Evolutionary conservation across 2,113 vertebrate genomes (phyloP), one percentile per base, ranked within the genome.

Genomic region (Casuarius casuarius): DNA sequence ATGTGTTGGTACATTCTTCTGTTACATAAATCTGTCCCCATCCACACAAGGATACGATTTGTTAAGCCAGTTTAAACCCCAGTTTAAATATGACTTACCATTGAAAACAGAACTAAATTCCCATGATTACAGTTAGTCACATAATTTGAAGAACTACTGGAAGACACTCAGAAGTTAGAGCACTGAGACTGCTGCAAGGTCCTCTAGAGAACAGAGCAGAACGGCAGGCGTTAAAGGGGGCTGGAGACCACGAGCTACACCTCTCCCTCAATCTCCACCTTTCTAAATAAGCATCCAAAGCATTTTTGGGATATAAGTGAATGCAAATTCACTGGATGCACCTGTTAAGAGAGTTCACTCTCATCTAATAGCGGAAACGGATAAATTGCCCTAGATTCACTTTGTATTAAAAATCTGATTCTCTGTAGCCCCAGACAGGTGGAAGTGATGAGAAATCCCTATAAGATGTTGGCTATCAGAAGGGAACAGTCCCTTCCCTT

Each of bases 271-370:
- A 4, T 21, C 81, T 38, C 65, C 6, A 54, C 33, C 28, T 63
- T 62, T 29, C 56, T 42, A 28, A 65, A 48, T 33, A 71, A 81
- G 40, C 5, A 61, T 8, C 17, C 19, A 65, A 89, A 38, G 9
- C 5, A 15, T 15, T 59, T 59, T n/a, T 22, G 66, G 15, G 40
- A 58, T 33, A 29, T 5, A 9, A 67, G 23, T 3, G 13, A 46
- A 33, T 17, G 4, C 8, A 87, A 49, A 25, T 48, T 51, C 33
- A 46, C 58, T 31, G 23, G 12, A 25, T 7, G 8, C 52, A 26
- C 2, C 31, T 29, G 22, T 10, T 81, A 1, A 0, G 5, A 0
- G 5, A 72, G 51, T 17, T 71, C 29, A 40, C 35, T 33, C 35
- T 28, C 48, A 65, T 26, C 52, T 3, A 19, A 7, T 0, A 63